Evolutionary conservation across 2,113 vertebrate genomes (phyloP).

Genomic region (Aptenodytes forsteri): DNA sequence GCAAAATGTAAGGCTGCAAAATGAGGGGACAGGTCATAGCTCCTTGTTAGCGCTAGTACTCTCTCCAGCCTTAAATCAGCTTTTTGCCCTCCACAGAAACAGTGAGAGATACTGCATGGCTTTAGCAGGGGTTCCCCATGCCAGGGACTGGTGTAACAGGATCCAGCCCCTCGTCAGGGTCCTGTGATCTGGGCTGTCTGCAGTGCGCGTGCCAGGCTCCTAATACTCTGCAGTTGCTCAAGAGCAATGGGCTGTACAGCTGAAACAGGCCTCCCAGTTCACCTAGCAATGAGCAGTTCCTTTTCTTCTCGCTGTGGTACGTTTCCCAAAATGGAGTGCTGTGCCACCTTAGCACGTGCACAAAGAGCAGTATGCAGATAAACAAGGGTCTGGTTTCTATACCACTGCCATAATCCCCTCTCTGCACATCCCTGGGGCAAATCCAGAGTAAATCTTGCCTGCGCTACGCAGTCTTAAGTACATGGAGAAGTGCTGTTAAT

Average conservation of each 20-base stretch:
- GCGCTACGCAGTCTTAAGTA: not conserved
- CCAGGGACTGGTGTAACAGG: not conserved
- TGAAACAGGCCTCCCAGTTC: not conserved
- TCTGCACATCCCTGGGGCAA: not conserved
- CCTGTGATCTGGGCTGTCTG: not conserved
- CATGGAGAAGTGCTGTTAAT: not conserved
- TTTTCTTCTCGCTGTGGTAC: not conserved
- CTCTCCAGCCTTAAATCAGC: not conserved
- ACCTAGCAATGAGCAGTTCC: not conserved
- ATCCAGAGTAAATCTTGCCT: not conserved
- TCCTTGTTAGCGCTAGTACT: not conserved
- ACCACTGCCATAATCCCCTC: not conserved
- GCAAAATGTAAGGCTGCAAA: not conserved
- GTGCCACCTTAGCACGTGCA: not conserved
- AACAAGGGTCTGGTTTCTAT: not conserved
- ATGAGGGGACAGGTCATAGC: not conserved
- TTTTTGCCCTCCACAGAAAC: not conserved
- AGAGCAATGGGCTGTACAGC: not conserved
- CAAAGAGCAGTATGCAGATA: not conserved
- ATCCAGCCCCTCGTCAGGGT: not conserved
- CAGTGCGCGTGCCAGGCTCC: not conserved
- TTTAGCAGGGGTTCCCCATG: not conserved
- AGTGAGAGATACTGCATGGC: not conserved
- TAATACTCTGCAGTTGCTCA: not conserved
- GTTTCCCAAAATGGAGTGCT: not conserved